Evolutionary conservation across 2,888 invertebrate genomes (phyloP), one percentile per base, ranked within the genome.

Genomic region (Polydrusus pterygomalis): DNA sequence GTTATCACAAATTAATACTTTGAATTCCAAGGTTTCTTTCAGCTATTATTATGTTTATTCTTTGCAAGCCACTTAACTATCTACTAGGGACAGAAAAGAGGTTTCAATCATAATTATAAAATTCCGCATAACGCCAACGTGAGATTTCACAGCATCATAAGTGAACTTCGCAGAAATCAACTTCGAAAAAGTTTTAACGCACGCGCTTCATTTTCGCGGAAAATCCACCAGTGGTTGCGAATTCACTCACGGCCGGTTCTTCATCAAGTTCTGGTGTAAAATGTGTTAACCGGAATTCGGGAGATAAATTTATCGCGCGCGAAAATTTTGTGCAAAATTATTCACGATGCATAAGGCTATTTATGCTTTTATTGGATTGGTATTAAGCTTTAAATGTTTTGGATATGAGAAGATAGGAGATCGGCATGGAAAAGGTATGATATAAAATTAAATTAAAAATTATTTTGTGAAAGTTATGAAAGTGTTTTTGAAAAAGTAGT

Each of bases 401-500:
- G 74, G 73, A 60, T 74, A 76, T 62, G 78, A 79, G 34, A 78
- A 79, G 45, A 54, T 77, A 38, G 77, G 80, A 38, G 81, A 81
- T 34, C 73, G 79, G 8, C 8, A 34, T 17, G 78, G 76, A 30
- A 81, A 81, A 80, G 81, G 81, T 81, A 64, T 15, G 18, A 7
- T 34, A 64, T 62, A 47, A 25, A 43, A n/a, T 45, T n/a, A n/a
- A 5, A 25, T 25, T 25, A 25, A 25, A 25, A 25, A 25, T 5
- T 25, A 25, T 25, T 25, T 25, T 25, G 5, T 25, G 5, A 25
- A 25, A 25, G n/a, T n/a, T n/a, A n/a, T n/a, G n/a, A n/a, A n/a
- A n/a, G n/a, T n/a, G n/a, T n/a, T n/a, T n/a, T n/a, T n/a, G n/a
- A n/a, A n/a, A n/a, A n/a, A n/a, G n/a, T n/a, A n/a, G n/a, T n/a